These are phyloP conservation scores for Tenodera sinensis DNA, from an alignment of 2,888 invertebrate species.

Conservation along the genomic window DNA sequence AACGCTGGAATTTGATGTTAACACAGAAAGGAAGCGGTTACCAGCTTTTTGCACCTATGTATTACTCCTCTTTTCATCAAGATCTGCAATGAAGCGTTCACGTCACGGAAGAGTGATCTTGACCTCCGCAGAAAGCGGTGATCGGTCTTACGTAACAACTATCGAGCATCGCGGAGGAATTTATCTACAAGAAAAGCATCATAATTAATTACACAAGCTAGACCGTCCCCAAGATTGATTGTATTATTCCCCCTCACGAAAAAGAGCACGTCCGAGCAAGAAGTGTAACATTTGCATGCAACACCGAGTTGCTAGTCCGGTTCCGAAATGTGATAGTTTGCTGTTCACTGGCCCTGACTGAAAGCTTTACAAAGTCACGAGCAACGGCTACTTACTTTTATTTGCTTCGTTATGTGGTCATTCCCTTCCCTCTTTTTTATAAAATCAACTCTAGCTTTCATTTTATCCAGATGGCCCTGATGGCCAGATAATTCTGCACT, in stretches of 20 bases:
- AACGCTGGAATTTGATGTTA: not conserved
- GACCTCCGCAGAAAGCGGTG: not conserved
- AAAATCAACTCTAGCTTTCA: not conserved
- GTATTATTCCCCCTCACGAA: too few relatives aligned
- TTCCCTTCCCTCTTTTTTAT: not conserved
- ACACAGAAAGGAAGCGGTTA: not conserved
- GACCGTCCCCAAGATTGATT: not conserved
- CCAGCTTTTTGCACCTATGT: not conserved
- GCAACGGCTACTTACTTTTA: not conserved
- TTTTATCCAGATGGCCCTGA: not conserved
- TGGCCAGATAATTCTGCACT: not conserved
- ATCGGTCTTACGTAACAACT: not conserved
- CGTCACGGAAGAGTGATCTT: not conserved
- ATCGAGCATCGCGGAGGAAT: not conserved
- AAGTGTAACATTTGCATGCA: not conserved
- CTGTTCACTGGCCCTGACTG: not conserved
- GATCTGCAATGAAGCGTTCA: not conserved
- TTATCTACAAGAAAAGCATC: not conserved
- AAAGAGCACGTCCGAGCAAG: not conserved
- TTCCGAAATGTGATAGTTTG: not conserved
- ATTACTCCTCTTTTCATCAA: not conserved
- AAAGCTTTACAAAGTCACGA: not conserved
- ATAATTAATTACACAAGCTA: not conserved
- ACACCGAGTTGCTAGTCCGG: not conserved
- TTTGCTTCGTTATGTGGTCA: not conserved